A percentile compares a stretch with the other conserved stretches of the same genome.
Conservation (phyloP, 2,888 invertebrate species). For the Clostera curtula region DNA sequence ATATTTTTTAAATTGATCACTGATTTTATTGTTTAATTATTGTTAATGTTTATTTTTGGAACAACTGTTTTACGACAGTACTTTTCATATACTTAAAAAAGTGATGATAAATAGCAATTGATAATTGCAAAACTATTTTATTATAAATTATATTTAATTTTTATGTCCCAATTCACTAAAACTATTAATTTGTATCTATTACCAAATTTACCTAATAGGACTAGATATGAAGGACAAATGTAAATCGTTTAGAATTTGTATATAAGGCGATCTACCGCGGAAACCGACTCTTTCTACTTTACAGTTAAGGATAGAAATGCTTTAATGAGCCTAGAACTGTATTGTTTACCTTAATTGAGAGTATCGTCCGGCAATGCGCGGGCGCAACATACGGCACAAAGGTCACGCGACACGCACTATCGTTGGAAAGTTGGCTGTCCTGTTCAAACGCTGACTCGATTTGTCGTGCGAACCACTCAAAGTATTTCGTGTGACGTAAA, state of each 20-base stretch:
- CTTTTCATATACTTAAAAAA: too few relatives aligned
- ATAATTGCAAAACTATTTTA: too few relatives aligned
- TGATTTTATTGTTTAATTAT: too few relatives aligned
- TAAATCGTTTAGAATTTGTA: too few relatives aligned
- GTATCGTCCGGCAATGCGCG: constrained; percentile 1
- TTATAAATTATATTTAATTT: too few relatives aligned
- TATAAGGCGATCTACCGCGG: too few relatives aligned
- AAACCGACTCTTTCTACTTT: too few relatives aligned
- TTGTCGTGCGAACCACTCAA: constrained; percentile 32
- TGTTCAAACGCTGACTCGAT: constrained; percentile 16
- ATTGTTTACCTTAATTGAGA: background rate
- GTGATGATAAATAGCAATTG: too few relatives aligned
- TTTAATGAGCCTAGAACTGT: constrained; percentile 8
- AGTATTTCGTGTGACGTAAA: constrained; percentile 29
- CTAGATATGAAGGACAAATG: too few relatives aligned
- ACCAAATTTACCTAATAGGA: background rate
- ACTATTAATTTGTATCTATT: background rate
- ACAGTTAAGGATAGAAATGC: background rate
- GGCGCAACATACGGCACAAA: constrained; percentile 11
- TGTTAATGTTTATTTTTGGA: too few relatives aligned
- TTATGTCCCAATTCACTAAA: background rate
- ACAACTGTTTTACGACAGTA: too few relatives aligned
- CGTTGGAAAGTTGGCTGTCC: constrained; percentile 46
- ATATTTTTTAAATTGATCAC: too few relatives aligned
- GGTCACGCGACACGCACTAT: constrained; percentile 26